Conservation (phyloP, 2,797 vertebrate genomes). For the Malurus splendens region DNA sequence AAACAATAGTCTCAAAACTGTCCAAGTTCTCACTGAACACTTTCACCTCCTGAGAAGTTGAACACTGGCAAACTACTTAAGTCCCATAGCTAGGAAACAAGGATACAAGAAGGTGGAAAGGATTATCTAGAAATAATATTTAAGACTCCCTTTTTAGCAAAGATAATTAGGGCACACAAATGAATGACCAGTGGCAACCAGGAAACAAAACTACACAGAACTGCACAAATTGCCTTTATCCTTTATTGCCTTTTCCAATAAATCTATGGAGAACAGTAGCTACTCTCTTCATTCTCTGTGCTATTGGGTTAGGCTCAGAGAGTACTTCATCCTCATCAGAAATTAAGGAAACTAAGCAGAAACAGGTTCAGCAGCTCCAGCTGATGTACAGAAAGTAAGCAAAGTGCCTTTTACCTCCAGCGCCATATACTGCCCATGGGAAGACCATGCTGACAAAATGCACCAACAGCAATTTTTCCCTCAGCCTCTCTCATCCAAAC, state of each 20-base stretch:
- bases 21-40: neutral
- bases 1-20: neutral
- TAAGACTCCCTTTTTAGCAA: neutral
- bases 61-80: neutral
- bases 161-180: conserved; percentile 6
- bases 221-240: neutral
- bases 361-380: neutral
- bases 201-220: neutral
- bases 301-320: neutral
- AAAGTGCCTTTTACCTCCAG: neutral
- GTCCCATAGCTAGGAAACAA: neutral
- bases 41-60: neutral
- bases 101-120: neutral
- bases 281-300: neutral
- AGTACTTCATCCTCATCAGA: neutral
- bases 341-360: neutral
- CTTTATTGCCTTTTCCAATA: neutral
- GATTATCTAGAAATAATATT: neutral
- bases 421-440: neutral
- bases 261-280: neutral
- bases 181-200: neutral
- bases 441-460: neutral
- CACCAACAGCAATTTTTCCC: neutral
- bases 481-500: neutral
- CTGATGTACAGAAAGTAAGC: neutral